Conservation (phyloP, 2,113 vertebrate species). For the Sphaerodactylus townsendi region DNA sequence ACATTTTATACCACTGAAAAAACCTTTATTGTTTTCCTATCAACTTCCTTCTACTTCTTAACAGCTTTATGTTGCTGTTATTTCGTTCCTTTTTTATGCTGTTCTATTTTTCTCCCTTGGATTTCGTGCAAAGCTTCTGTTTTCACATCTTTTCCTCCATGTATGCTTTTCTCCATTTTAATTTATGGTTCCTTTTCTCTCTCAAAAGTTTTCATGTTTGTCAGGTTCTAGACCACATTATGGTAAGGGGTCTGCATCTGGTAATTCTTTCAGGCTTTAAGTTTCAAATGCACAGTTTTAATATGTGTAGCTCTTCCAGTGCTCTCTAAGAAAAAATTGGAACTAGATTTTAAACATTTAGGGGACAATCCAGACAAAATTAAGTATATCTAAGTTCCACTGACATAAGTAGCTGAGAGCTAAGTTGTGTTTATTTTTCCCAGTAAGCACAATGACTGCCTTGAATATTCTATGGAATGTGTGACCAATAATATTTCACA, state of each 20-base stretch:
- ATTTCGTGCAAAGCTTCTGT: background rate
- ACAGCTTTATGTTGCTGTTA: background rate
- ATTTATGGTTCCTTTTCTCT: background rate
- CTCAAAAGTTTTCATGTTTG: background rate
- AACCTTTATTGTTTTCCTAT: too few species aligned
- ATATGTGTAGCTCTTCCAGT: background rate
- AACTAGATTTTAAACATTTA: background rate
- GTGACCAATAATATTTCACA: too few species aligned
- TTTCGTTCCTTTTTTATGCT: background rate
- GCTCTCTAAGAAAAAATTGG: background rate
- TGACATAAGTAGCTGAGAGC: background rate
- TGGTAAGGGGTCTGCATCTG: background rate
- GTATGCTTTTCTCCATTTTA: background rate
- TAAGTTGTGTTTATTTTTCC: background rate
- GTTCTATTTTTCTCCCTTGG: background rate
- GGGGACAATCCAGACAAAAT: background rate
- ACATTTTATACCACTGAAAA: too few species aligned
- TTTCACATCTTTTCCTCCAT: constrained; percentile 10
- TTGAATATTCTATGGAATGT: too few species aligned
- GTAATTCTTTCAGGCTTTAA: background rate
- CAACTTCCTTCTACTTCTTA: background rate
- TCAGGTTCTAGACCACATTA: background rate
- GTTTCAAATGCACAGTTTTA: background rate
- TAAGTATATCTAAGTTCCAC: background rate
- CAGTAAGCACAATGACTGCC: background rate